A percentile compares a stretch with the other conserved stretches of the same genome.
These are phyloP conservation scores for Sanderia malayensis DNA, from an alignment of 30 jellyfish, hydroid and myxozoan species.

Conservation along the genomic window DNA sequence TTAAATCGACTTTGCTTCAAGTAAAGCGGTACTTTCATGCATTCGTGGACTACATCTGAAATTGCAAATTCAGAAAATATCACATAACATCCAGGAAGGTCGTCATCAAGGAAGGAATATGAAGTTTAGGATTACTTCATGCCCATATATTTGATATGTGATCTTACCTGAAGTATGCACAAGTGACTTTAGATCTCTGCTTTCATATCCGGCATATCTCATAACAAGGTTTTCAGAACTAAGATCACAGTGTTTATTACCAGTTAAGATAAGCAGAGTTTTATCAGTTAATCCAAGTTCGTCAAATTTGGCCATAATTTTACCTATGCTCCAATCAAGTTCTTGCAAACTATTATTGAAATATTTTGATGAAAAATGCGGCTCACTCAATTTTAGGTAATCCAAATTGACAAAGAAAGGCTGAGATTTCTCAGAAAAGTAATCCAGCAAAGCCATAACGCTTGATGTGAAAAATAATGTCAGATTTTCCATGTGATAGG, in stretches of 20 bases:
- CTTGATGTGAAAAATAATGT: constrained; percentile 51
- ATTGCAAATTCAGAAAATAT: background rate
- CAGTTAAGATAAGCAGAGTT: constrained; percentile 55
- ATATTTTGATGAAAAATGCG: constrained; percentile 40
- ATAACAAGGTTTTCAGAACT: background rate
- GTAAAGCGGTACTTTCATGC: constrained; percentile 2
- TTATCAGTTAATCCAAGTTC: constrained; percentile 10
- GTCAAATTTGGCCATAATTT: constrained; percentile 29
- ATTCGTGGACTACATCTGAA: background rate
- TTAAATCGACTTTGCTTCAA: background rate
- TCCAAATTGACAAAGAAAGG: constrained; percentile 55
- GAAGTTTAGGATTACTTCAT: too few relatives aligned
- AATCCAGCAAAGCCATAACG: constrained; percentile 16
- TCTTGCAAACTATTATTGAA: constrained; percentile 27
- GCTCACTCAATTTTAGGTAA: constrained; percentile 37
- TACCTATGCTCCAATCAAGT: constrained; percentile 82
- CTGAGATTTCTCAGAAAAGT: background rate
- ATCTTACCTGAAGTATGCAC: background rate
- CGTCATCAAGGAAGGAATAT: too few relatives aligned
- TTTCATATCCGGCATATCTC: constrained; percentile 12
- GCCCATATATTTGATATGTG: too few relatives aligned
- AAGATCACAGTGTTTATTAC: constrained; percentile 25
- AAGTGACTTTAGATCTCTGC: constrained; percentile 20
- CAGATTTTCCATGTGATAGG: constrained; percentile 54
- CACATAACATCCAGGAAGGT: too few relatives aligned